These are phyloP conservation scores for Acomys russatus DNA, from an alignment of 2,797 vertebrate species.

Conservation along the genomic window DNA sequence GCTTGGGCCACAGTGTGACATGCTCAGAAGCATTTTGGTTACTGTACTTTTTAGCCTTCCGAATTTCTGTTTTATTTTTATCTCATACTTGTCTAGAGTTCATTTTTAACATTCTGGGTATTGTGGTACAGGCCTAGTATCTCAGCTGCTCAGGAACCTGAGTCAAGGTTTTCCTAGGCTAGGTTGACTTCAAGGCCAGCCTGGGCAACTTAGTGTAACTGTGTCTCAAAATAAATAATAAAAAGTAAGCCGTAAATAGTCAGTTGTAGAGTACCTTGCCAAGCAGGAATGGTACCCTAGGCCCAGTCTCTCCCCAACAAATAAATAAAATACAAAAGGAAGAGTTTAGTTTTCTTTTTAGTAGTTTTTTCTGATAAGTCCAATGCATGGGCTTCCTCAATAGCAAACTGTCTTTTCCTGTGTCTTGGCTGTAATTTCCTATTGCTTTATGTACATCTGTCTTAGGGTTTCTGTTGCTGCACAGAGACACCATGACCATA, in stretches of 20 bases:
- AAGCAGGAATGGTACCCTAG: background rate
- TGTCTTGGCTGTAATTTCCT: background rate
- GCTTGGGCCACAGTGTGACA: background rate
- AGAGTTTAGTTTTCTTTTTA: too few relatives aligned
- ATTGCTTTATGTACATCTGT: background rate
- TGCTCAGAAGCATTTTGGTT: background rate
- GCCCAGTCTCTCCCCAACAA: background rate
- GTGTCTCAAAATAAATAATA: background rate
- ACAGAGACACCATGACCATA: too few relatives aligned
- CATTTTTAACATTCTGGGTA: background rate
- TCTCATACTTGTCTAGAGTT: background rate
- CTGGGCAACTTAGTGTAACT: background rate
- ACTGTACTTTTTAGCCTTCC: background rate
- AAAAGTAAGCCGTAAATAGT: background rate
- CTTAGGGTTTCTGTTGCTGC: too few relatives aligned
- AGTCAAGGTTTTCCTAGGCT: background rate
- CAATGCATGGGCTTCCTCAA: background rate
- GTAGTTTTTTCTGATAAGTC: background rate
- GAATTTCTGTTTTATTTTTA: background rate
- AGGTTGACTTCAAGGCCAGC: too few relatives aligned
- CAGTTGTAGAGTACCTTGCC: background rate
- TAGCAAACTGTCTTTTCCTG: background rate
- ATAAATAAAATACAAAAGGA: background rate
- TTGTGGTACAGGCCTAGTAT: background rate
- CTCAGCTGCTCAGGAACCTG: background rate